These are phyloP conservation scores for Sebastes minor DNA, from an alignment of 2,797 vertebrate species.

Conservation along the genomic window DNA sequence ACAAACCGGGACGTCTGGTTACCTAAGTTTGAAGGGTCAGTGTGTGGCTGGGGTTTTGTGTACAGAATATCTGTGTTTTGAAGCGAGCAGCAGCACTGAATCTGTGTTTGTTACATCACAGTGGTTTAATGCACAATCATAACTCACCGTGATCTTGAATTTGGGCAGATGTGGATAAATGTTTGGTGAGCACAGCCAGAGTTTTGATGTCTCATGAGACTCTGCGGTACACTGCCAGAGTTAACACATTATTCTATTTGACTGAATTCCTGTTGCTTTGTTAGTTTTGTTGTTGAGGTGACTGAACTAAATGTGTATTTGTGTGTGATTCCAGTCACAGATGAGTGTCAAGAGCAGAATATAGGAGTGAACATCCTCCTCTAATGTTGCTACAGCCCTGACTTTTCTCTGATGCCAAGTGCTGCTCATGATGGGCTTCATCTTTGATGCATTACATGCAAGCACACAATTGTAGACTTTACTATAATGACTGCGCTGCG, in stretches of 20 bases:
- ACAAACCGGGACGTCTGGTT: too few species aligned
- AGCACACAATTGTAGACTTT: slow-evolving; percentile 48
- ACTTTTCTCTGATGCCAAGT: slow-evolving; percentile 44
- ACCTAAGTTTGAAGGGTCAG: background rate
- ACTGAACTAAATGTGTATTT: background rate
- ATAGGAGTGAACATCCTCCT: background rate
- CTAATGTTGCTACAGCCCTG: background rate
- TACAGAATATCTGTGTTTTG: slow-evolving; percentile 4
- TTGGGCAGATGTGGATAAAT: slow-evolving; percentile 59
- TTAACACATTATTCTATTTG: slow-evolving; percentile 6
- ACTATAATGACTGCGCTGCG: slow-evolving; percentile 8
- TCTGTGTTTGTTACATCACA: slow-evolving; percentile 6
- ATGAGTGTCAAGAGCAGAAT: background rate
- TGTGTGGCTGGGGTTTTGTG: background rate
- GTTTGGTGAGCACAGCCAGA: slow-evolving; percentile 37
- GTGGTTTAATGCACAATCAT: slow-evolving; percentile 15
- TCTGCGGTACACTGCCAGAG: background rate
- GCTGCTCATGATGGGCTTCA: background rate
- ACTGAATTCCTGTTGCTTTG: slow-evolving; percentile 15
- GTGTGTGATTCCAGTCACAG: slow-evolving; percentile 15
- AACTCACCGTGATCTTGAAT: slow-evolving; percentile 21
- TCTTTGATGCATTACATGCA: slow-evolving; percentile 42
- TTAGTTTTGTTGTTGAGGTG: background rate
- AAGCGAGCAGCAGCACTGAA: background rate
- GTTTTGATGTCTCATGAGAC: slow-evolving; percentile 17